phyloP scores from a whole-genome alignment of 2,888 invertebrate genomes.

The Zygogramma bicolorata region DNA sequence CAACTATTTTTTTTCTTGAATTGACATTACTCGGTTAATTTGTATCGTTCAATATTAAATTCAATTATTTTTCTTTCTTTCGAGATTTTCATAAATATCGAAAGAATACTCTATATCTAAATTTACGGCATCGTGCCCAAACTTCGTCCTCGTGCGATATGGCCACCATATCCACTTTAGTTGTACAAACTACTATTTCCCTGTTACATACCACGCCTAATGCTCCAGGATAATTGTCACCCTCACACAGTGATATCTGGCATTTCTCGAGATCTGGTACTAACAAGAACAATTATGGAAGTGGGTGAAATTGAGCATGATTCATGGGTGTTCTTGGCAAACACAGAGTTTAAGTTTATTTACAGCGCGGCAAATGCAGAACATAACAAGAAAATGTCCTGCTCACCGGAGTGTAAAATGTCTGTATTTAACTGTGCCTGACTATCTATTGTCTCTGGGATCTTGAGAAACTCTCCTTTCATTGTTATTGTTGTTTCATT shows the following conservation, averaged over 20 bases:
- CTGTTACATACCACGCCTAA: not conserved
- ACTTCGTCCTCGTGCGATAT: too few species aligned
- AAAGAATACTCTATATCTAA: too few species aligned
- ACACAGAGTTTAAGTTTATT: conserved; percentile 54
- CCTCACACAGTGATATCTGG: not conserved
- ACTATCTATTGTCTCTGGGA: conserved; percentile 64
- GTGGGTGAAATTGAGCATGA: conserved; percentile 49
- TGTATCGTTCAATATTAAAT: too few species aligned
- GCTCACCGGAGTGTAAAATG: conserved; percentile 67
- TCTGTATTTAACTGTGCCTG: conserved; percentile 66
- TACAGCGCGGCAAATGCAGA: conserved; percentile 54
- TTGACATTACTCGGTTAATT: too few species aligned
- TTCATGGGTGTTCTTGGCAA: conserved; percentile 46
- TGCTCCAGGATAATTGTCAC: too few species aligned
- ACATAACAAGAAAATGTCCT: conserved; percentile 61
- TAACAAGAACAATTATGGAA: conserved; percentile 27
- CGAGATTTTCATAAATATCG: too few species aligned
- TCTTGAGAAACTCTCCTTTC: conserved; percentile 64
- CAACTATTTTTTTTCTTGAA: too few species aligned
- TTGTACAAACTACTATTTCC: too few species aligned
- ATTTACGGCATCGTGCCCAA: too few species aligned
- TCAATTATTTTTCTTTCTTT: too few species aligned
- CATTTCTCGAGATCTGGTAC: not conserved
- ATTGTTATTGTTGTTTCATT: conserved; percentile 32
- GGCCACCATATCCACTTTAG: too few species aligned